phyloP scores from a whole-genome alignment of 2,888 invertebrate species.

The Heteromurus nitidus region DNA sequence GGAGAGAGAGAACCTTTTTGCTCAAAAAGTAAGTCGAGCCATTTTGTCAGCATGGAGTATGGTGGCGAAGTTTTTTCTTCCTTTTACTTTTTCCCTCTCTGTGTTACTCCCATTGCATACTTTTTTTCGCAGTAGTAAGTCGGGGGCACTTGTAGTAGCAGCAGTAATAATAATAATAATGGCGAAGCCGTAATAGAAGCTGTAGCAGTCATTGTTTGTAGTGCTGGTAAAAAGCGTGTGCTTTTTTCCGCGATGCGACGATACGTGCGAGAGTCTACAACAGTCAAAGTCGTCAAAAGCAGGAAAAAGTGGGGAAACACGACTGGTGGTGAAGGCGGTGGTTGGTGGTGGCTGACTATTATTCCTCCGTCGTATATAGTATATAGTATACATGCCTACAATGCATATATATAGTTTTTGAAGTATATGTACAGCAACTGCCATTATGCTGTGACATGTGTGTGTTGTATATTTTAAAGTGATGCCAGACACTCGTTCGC shows the following conservation, averaged over 20 bases:
- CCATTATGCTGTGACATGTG: conserved; percentile 62
- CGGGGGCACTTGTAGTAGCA: not conserved
- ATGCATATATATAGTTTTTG: too few relatives aligned
- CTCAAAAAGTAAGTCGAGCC: conserved; percentile 63
- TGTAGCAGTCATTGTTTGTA: conserved; percentile 43
- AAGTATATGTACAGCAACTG: conserved; percentile 35
- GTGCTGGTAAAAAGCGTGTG: conserved; percentile 15
- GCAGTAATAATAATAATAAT: conserved; percentile 25
- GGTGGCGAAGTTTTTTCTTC: not conserved
- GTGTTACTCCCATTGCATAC: not conserved
- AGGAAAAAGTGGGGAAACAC: conserved; percentile 47
- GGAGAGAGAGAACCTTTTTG: conserved; percentile 59
- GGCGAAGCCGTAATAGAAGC: conserved; percentile 8
- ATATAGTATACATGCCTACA: conserved; percentile 8
- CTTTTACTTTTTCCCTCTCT: not conserved
- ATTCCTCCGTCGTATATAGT: not conserved
- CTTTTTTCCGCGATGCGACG: not conserved
- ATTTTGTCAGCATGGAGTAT: conserved; percentile 65
- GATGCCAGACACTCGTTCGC: conserved; percentile 62
- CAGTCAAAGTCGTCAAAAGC: conserved; percentile 47
- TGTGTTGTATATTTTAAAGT: conserved; percentile 55
- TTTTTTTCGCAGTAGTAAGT: not conserved
- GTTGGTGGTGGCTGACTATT: conserved; percentile 30
- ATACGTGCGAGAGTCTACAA: not conserved
- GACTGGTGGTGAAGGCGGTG: conserved; percentile 52